Percentiles rank a stretch among this genome's conserved stretches.
These are phyloP conservation scores for Acanthoscelides obtectus DNA, from an alignment of 2,888 invertebrate species.

Conservation along the genomic window DNA sequence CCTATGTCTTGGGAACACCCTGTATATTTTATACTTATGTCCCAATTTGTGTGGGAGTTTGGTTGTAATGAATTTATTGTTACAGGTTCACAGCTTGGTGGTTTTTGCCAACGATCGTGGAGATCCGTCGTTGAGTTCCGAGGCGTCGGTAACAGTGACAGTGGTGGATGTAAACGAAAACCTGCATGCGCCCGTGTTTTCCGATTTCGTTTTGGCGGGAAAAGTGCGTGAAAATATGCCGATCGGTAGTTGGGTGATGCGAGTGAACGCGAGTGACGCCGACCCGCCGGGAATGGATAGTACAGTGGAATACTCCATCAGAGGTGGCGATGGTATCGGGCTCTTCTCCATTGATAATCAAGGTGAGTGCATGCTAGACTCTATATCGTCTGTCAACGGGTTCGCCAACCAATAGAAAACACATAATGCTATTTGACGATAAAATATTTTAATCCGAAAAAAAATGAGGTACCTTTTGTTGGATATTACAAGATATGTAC, in stretches of 20 bases:
- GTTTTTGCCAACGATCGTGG: conserved; percentile 85
- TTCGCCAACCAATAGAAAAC: too few relatives aligned
- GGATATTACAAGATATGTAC: too few relatives aligned
- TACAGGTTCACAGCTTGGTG: conserved; percentile 71
- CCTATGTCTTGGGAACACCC: too few relatives aligned
- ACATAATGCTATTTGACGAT: too few relatives aligned
- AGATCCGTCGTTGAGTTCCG: conserved; percentile 72
- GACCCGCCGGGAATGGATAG: conserved; percentile 79
- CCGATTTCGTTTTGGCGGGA: conserved; percentile 71
- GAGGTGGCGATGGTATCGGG: conserved; percentile 87
- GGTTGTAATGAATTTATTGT: not conserved
- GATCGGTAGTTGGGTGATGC: conserved; percentile 70
- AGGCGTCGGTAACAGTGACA: conserved; percentile 78
- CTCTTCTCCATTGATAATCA: conserved; percentile 85
- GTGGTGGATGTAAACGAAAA: conserved; percentile 95
- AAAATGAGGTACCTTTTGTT: too few relatives aligned
- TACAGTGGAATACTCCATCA: conserved; percentile 77
- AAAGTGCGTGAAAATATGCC: conserved; percentile 77
- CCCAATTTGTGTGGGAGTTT: too few relatives aligned
- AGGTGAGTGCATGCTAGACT: conserved; percentile 54
- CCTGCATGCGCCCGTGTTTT: conserved; percentile 75
- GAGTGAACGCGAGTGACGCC: conserved; percentile 72
- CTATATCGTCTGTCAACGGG: too few relatives aligned
- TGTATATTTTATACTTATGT: too few relatives aligned
- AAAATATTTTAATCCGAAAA: too few relatives aligned